Conservation (phyloP, 1,140 invertebrate species). For the Tigriopus japonicus region DNA sequence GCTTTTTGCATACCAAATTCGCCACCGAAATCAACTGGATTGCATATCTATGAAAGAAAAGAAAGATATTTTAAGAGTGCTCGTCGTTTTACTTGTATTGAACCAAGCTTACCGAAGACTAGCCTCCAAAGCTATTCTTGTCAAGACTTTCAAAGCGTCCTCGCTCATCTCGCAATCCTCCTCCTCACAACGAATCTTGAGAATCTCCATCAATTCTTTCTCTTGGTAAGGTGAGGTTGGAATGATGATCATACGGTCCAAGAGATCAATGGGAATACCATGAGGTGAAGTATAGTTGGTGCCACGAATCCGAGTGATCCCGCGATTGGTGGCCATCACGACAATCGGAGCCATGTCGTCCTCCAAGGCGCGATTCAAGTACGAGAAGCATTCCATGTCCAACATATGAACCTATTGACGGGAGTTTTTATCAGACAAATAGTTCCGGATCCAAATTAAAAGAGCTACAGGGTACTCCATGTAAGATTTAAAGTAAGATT, state of each 20-base stretch:
- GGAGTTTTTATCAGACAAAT: slow-evolving; percentile 29
- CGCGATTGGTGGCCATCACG: slow-evolving; percentile 95
- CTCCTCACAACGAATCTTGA: slow-evolving; percentile 85
- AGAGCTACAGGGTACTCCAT: no score
- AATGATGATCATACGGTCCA: slow-evolving; percentile 90
- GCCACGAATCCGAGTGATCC: slow-evolving; percentile 84
- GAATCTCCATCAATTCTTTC: slow-evolving; percentile 72
- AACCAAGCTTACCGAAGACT: slow-evolving; percentile 43
- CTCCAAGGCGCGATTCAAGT: slow-evolving; percentile 85
- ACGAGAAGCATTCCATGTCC: slow-evolving; percentile 97
- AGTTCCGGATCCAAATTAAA: no score
- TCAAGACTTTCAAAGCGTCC: slow-evolving; percentile 76
- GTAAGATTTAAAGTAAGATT: no score
- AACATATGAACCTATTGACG: slow-evolving; percentile 84
- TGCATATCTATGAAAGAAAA: slow-evolving; percentile 28
- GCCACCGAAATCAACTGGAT: slow-evolving; percentile 95
- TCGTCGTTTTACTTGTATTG: no score
- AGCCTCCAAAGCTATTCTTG: slow-evolving; percentile 76
- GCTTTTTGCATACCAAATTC: slow-evolving; percentile 58
- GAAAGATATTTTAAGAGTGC: no score
- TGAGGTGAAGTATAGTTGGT: slow-evolving; percentile 85
- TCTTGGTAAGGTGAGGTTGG: slow-evolving; percentile 71
- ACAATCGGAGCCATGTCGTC: slow-evolving; percentile 92
- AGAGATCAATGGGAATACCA: slow-evolving; percentile 84
- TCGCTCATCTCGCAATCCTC: slow-evolving; percentile 89